Base-by-base conservation (phyloP, 1,140 invertebrate genomes). In the Hyphantria cunea region DNA sequence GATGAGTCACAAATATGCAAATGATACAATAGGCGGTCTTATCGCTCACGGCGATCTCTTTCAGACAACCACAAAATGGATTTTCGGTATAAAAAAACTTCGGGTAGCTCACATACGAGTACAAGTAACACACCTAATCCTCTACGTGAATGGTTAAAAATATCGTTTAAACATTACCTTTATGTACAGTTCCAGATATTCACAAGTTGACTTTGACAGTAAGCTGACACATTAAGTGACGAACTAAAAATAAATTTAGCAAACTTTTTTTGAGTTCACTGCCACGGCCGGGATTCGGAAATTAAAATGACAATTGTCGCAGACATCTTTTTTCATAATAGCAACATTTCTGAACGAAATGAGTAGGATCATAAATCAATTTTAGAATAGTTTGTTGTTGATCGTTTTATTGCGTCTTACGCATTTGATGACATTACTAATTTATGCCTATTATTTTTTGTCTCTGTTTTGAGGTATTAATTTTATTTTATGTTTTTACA, bases 401-500 rank as follows among this genome's bases (percentile, higher is more conserved):
- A 15, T 41, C 11, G 34, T 37, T 37, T 37, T 37, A 37, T 8
- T 37, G 7, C 34, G 34, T 37, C 8, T 37, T 8, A 37, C 2
- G 34, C 2, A 11, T 37, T 4, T 11, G 34, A n/a, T 41, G 37
- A 11, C 15, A 31, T 53, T 37, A n/a, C 41, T 53, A 53, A 56
- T 15, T 45, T 32, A 31, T 33, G 5, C 5, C 17, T 25, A 25
- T 25, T 25, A 25, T 25, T 25, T 25, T 5, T 25, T 25, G 17
- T 25, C 17, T 3, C 2, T 25, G 17, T 25, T 25, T 1, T 25
- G 17, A 25, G 5, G 17, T 25, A 25, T 25, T 25, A 25, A 25
- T 25, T 25, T 25, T 25, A 1, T 25, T 25, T 25, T 58, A 51
- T 53, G 50, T 81, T 78, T 58, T 89, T 90, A 37, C 90, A 91